Percentiles rank a stretch among this genome's conserved stretches.
Conservation (phyloP, 2,113 vertebrate species). For the Hystrix brachyura region DNA sequence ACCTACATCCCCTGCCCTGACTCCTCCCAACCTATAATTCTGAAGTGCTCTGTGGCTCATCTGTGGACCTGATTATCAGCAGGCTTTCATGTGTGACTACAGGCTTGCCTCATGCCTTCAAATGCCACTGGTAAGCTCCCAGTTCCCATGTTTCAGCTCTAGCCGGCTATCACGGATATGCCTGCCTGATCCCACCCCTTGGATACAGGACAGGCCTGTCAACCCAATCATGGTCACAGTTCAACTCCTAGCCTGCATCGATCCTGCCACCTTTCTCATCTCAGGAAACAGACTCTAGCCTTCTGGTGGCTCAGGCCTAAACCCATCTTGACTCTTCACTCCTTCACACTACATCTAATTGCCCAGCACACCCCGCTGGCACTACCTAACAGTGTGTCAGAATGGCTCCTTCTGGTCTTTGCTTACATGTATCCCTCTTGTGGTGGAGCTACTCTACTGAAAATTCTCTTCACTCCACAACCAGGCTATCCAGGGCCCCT, state of each 20-base stretch:
- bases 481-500: neutral
- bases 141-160: too few relatives aligned
- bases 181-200: accelerated
- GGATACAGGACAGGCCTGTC: neutral
- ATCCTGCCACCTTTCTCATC: neutral
- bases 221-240: accelerated
- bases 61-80: neutral
- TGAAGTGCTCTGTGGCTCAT: accelerated
- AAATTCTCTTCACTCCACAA: neutral
- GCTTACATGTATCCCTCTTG: neutral
- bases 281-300: neutral
- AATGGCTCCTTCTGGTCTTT: neutral
- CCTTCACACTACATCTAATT: accelerated
- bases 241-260: neutral
- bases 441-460: neutral
- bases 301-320: neutral
- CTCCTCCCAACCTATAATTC: neutral
- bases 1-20: neutral
- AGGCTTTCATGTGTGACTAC: neutral
- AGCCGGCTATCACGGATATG: neutral
- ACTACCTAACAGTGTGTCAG: neutral
- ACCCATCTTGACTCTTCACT: accelerated
- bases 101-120: neutral
- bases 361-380: accelerated
- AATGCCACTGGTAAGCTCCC: accelerated